Evolutionary conservation across 2,888 invertebrate species (phyloP).

Genomic region (Thera obeliscata): DNA sequence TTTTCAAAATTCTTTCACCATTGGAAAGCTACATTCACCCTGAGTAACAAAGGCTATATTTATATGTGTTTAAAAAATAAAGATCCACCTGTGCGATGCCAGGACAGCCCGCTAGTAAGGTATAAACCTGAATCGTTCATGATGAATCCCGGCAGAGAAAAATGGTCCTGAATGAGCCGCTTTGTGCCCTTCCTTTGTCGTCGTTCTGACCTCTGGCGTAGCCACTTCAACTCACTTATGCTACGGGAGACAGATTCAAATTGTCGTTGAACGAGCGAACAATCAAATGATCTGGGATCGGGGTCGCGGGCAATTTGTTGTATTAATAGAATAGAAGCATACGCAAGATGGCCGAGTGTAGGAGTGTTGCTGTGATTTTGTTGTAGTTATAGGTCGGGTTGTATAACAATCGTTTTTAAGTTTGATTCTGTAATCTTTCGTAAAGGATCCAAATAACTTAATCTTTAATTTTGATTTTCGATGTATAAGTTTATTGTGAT

Average conservation of each 20-base stretch:
- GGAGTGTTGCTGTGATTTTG: conserved; percentile 6
- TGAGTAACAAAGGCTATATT: too few relatives aligned
- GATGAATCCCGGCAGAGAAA: neutral
- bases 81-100: too few relatives aligned
- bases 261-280: conserved; percentile 43
- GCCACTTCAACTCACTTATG: conserved; percentile 9
- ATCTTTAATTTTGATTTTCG: too few relatives aligned
- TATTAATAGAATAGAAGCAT: conserved; percentile 40
- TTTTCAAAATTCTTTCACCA: too few relatives aligned
- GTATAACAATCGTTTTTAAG: too few relatives aligned
- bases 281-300: conserved; percentile 52
- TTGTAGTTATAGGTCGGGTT: neutral
- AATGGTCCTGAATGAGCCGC: neutral
- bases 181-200: neutral
- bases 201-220: conserved; percentile 12
- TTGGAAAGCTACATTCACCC: too few relatives aligned
- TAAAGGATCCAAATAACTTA: too few relatives aligned
- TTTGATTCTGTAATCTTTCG: too few relatives aligned
- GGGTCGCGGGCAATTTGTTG: conserved; percentile 53
- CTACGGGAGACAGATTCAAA: conserved; percentile 28
- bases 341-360: conserved; percentile 9
- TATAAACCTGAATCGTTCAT: neutral
- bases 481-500: too few relatives aligned
- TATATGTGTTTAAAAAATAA: too few relatives aligned
- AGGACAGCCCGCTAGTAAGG: too few relatives aligned